Conservation (phyloP, 2,888 invertebrate genomes). For the Cylloceria caligata region DNA sequence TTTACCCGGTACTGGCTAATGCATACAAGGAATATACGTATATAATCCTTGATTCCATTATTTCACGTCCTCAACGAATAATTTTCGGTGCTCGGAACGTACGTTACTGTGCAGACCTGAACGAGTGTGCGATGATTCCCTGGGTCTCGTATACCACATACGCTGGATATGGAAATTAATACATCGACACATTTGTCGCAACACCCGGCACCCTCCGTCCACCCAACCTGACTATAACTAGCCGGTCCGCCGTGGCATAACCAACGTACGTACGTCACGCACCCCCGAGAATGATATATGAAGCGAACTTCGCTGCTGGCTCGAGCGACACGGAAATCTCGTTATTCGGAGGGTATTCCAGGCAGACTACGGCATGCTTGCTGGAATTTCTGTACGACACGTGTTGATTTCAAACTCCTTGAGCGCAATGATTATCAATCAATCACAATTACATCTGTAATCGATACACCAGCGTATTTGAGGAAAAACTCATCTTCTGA, state of each 20-base stretch:
- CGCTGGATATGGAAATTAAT: constrained; percentile 55
- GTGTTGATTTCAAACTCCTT: constrained; percentile 23
- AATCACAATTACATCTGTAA: neutral
- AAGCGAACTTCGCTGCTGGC: constrained; percentile 33
- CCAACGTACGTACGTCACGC: constrained; percentile 43
- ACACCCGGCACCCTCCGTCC: constrained; percentile 48
- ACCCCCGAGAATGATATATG: constrained; percentile 56
- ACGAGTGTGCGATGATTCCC: constrained; percentile 1
- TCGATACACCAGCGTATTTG: neutral
- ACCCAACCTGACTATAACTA: constrained; percentile 32
- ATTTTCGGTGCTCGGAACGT: constrained; percentile 27
- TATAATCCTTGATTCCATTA: constrained; percentile 20
- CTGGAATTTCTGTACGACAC: constrained; percentile 10
- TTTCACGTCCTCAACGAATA: constrained; percentile 28
- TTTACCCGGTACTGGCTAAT: neutral
- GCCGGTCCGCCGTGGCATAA: constrained; percentile 28
- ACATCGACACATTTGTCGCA: constrained; percentile 63
- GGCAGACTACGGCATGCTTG: constrained; percentile 8
- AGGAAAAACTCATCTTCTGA: neutral
- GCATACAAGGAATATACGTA: constrained; percentile 13
- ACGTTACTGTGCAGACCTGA: constrained; percentile 15
- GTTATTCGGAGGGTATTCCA: constrained; percentile 43
- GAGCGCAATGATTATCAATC: neutral
- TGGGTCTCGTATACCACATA: constrained; percentile 22
- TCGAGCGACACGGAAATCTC: constrained; percentile 52